phyloP scores from a whole-genome alignment of 2,888 invertebrate genomes.

The Sericinus montela region DNA sequence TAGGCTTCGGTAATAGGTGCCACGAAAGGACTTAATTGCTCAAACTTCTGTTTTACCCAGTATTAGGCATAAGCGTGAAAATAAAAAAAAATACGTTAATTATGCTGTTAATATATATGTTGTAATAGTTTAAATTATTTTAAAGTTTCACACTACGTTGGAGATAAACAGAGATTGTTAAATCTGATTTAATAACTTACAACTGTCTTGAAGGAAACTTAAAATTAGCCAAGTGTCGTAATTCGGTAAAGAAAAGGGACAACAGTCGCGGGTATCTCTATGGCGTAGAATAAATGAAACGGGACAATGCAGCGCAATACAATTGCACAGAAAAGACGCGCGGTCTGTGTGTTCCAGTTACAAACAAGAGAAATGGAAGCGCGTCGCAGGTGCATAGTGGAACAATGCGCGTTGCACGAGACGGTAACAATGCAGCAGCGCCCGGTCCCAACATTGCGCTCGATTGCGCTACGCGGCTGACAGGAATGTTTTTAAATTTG shows the following conservation, averaged over 20 bases:
- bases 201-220: no score
- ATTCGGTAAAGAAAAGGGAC: slow-evolving; percentile 42
- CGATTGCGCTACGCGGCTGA: slow-evolving; percentile 13
- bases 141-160: no score
- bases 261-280: slow-evolving; percentile 43
- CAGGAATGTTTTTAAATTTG: slow-evolving; percentile 17
- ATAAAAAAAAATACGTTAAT: no score
- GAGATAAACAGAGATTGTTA: no score
- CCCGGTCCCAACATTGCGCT: slow-evolving; percentile 28
- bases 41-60: no score
- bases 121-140: no score
- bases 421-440: slow-evolving; percentile 44
- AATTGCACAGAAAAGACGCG: slow-evolving; percentile 72
- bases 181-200: not conserved
- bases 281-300: slow-evolving; percentile 57
- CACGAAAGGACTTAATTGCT: no score
- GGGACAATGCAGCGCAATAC: slow-evolving; percentile 66
- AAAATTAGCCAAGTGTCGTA: slow-evolving; percentile 9
- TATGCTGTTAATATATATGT: no score
- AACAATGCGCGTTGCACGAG: slow-evolving; percentile 41
- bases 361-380: slow-evolving; percentile 61
- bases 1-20: no score
- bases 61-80: no score
- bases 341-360: slow-evolving; percentile 63
- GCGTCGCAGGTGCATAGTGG: slow-evolving; percentile 54